Evolutionary conservation across 2,888 invertebrate species (phyloP).

Genomic region (Trichacis sp.): DNA sequence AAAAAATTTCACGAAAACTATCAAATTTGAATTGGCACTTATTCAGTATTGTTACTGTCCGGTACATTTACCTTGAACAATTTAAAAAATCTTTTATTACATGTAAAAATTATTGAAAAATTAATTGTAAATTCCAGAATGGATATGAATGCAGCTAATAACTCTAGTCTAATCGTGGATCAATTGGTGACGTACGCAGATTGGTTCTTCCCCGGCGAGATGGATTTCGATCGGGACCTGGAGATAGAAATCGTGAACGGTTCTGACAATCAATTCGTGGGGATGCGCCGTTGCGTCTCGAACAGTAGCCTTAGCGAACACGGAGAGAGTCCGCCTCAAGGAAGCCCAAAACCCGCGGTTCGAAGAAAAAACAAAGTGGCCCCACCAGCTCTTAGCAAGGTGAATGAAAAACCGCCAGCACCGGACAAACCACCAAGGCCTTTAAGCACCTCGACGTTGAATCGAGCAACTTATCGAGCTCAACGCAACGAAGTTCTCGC

Average conservation of each 20-base stretch:
- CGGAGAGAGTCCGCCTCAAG: constrained; percentile 77
- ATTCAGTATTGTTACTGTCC: too few relatives aligned
- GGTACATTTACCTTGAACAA: too few relatives aligned
- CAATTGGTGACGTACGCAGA: constrained; percentile 84
- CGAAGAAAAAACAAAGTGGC: constrained; percentile 84
- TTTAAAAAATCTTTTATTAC: too few relatives aligned
- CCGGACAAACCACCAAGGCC: constrained; percentile 78
- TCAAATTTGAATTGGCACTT: too few relatives aligned
- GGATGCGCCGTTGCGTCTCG: constrained; percentile 73
- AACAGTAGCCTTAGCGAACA: constrained; percentile 78
- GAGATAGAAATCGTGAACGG: constrained; percentile 61
- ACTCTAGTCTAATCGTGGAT: constrained; percentile 88
- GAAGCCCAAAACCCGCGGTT: constrained; percentile 80
- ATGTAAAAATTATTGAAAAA: too few relatives aligned
- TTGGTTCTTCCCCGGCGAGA: constrained; percentile 85
- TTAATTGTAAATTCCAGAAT: constrained; percentile 70
- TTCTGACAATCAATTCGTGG: constrained; percentile 52
- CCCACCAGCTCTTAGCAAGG: constrained; percentile 75
- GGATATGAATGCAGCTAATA: constrained; percentile 86
- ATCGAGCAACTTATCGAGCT: constrained; percentile 73
- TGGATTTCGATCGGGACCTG: constrained; percentile 76
- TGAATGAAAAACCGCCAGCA: constrained; percentile 64
- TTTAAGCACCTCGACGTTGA: constrained; percentile 72
- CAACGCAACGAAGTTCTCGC: constrained; percentile 69
- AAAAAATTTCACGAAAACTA: too few relatives aligned